These are phyloP conservation scores for Smutsia gigantea DNA, from an alignment of 2,797 vertebrate genomes.

Conservation along the genomic window DNA sequence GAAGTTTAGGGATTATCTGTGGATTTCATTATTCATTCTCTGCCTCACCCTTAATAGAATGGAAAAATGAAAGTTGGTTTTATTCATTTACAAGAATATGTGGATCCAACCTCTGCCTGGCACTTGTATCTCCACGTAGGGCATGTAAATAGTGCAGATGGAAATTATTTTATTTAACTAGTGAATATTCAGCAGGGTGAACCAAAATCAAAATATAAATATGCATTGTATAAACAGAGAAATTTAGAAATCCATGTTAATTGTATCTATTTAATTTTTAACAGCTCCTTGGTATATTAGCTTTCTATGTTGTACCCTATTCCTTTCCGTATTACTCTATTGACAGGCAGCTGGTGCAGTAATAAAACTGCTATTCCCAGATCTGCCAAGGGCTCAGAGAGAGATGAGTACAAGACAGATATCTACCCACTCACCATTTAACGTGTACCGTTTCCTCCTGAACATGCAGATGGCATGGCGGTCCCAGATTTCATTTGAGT, in stretches of 20 bases:
- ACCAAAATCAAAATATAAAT: slow-evolving; percentile 69
- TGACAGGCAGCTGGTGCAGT: slow-evolving; percentile 98
- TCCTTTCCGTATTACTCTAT: slow-evolving; percentile 90
- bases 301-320: slow-evolving; percentile 82
- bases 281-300: slow-evolving; percentile 86
- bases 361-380: slow-evolving; percentile 94
- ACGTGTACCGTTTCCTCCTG: slow-evolving; percentile 91
- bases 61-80: slow-evolving; percentile 47
- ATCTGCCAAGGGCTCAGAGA: slow-evolving; percentile 91
- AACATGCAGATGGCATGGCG: slow-evolving; percentile 99
- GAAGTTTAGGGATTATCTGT: slow-evolving; percentile 10
- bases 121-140: slow-evolving; percentile 20
- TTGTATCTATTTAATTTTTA: slow-evolving; percentile 86
- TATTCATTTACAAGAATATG: slow-evolving; percentile 3
- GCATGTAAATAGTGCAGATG: neutral
- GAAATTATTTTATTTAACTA: slow-evolving; percentile 68
- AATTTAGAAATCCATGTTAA: slow-evolving; percentile 82
- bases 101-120: neutral
- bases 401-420: slow-evolving; percentile 92
- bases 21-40: slow-evolving; percentile 52
- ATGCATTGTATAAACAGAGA: slow-evolving; percentile 82
- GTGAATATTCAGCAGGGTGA: slow-evolving; percentile 64
- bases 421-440: slow-evolving; percentile 94
- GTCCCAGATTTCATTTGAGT: slow-evolving; percentile 99
- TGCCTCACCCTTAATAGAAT: slow-evolving; percentile 35